Conservation (phyloP, 2,888 invertebrate genomes). For the Netelia fuscicornis region DNA sequence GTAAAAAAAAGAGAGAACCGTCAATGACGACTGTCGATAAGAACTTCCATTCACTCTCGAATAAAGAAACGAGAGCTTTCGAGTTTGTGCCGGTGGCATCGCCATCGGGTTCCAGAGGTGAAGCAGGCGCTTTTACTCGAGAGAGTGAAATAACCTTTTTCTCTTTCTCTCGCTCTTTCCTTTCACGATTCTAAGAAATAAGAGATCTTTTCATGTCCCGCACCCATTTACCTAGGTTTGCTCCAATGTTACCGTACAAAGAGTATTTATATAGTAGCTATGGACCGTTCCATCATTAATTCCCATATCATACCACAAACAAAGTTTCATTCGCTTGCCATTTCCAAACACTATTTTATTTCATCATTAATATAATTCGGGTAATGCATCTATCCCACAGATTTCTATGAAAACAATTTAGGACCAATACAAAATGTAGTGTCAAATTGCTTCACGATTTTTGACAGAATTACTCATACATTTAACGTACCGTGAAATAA, state of each 20-base stretch:
- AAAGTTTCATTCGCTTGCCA: too few species aligned
- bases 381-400: too few species aligned
- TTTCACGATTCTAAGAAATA: conserved; percentile 48
- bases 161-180: neutral
- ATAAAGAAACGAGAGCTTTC: conserved; percentile 44
- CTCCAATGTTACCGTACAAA: conserved; percentile 21
- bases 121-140: conserved; percentile 40
- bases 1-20: neutral
- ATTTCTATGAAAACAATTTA: too few species aligned
- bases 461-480: neutral
- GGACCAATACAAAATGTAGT: too few species aligned
- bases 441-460: neutral
- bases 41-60: conserved; percentile 44
- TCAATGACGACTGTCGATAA: conserved; percentile 54
- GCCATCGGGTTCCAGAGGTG: conserved; percentile 21
- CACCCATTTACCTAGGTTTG: conserved; percentile 32
- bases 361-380: too few species aligned
- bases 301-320: too few species aligned
- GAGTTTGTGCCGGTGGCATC: conserved; percentile 47
- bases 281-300: too few species aligned
- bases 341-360: too few species aligned
- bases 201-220: conserved; percentile 60
- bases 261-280: neutral
- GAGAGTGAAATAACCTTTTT: conserved; percentile 5
- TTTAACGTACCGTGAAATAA: neutral